Evolutionary conservation across 2,888 invertebrate species (phyloP).

Genomic region (Heliconius ismenius): DNA sequence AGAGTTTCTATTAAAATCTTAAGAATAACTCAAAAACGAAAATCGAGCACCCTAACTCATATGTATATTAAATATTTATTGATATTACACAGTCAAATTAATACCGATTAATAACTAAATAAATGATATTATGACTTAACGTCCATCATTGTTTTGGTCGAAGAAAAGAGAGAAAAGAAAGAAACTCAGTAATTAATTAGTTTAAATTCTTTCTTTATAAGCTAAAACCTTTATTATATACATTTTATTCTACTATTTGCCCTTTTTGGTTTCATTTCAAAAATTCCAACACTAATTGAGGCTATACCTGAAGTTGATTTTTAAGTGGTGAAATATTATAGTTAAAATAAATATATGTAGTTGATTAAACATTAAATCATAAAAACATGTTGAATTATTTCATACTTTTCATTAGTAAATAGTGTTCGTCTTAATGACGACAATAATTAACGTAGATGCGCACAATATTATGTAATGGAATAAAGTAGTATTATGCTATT

Average conservation of each 20-base stretch:
- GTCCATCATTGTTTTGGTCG: no score
- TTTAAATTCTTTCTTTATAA: not conserved
- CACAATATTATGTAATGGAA: constrained; percentile 19
- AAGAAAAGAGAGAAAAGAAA: no score
- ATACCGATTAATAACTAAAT: no score
- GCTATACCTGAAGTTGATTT: not conserved
- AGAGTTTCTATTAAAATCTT: not conserved
- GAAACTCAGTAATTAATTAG: not conserved
- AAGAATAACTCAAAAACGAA: not conserved
- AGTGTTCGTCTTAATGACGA: not conserved
- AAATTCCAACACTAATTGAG: no score
- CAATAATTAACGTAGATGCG: constrained; percentile 13
- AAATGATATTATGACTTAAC: no score
- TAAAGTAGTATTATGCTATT: constrained; percentile 13
- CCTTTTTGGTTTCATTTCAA: not conserved
- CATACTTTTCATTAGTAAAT: not conserved
- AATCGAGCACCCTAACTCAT: not conserved
- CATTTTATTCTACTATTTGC: not conserved
- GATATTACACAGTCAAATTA: no score
- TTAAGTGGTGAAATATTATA: not conserved
- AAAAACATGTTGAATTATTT: not conserved
- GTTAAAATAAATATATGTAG: not conserved
- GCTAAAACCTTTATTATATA: no score
- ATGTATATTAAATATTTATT: no score
- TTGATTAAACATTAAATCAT: not conserved